These are phyloP conservation scores for Idaea straminata DNA, from an alignment of 2,888 invertebrate genomes.

Conservation along the genomic window DNA sequence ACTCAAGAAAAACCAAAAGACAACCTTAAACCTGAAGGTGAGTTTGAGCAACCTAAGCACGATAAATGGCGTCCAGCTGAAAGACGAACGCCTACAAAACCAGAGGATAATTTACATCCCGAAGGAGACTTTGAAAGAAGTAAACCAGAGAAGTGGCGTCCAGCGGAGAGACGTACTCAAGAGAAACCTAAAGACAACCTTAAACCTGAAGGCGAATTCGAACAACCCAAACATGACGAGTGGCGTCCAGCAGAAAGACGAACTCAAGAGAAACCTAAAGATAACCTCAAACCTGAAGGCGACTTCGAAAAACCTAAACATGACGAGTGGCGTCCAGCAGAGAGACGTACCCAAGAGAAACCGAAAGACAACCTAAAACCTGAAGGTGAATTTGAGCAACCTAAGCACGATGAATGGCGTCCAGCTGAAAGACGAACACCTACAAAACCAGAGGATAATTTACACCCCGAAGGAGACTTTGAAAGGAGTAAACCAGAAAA, in stretches of 20 bases:
- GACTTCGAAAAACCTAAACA: constrained; percentile 76
- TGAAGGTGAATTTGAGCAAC: constrained; percentile 62
- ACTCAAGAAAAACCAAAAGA: constrained; percentile 56
- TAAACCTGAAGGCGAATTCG: constrained; percentile 74
- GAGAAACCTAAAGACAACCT: constrained; percentile 50
- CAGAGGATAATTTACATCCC: constrained; percentile 67
- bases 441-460: constrained; percentile 73
- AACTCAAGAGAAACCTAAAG: constrained; percentile 35
- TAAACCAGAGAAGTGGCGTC: constrained; percentile 56
- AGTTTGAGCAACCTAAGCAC: constrained; percentile 68
- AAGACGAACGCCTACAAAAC: constrained; percentile 60
- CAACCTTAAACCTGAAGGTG: constrained; percentile 82
- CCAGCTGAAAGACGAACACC: constrained; percentile 65
- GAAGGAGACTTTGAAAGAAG: constrained; percentile 42
- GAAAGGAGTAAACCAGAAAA: constrained; percentile 48
- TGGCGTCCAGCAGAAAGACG: constrained; percentile 55
- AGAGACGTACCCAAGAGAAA: constrained; percentile 68
- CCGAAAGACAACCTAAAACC: constrained; percentile 49
- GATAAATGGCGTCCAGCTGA: constrained; percentile 64
- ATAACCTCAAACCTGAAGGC: constrained; percentile 80
- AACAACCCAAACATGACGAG: constrained; percentile 39
- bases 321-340: constrained; percentile 62
- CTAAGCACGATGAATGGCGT: constrained; percentile 64
- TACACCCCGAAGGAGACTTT: constrained; percentile 79
- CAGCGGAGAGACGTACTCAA: constrained; percentile 57